Percentiles rank a stretch among this genome's conserved stretches.
Conservation (phyloP, 2,888 invertebrate genomes). For the Parascotia fuliginaria region DNA sequence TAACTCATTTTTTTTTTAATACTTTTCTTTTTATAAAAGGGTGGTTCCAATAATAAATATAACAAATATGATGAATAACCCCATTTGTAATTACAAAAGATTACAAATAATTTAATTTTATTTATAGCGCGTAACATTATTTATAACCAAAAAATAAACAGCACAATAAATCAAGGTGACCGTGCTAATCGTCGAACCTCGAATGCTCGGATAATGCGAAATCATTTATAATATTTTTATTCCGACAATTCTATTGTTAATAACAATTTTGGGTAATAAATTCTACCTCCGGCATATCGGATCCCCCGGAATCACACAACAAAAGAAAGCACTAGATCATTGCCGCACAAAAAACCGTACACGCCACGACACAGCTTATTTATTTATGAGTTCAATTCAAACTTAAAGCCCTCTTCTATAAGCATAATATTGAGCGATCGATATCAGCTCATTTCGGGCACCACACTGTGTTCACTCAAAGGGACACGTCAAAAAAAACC, state of each 20-base stretch:
- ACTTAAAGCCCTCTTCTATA: conserved; percentile 72
- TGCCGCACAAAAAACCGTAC: conserved; percentile 69
- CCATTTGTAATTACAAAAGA: conserved; percentile 19
- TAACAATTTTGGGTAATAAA: conserved; percentile 59
- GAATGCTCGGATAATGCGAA: conserved; percentile 46
- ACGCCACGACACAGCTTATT: conserved; percentile 81
- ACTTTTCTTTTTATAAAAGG: neutral
- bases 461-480: conserved; percentile 73
- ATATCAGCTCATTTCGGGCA: conserved; percentile 79
- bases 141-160: conserved; percentile 32
- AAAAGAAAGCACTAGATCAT: conserved; percentile 74
- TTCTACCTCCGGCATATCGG: conserved; percentile 60
- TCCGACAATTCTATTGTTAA: conserved; percentile 50
- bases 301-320: conserved; percentile 69
- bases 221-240: conserved; percentile 52
- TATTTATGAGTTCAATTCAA: conserved; percentile 82
- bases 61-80: conserved; percentile 14
- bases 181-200: conserved; percentile 53
- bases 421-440: conserved; percentile 80
- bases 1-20: no score
- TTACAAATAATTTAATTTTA: conserved; percentile 27
- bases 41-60: neutral
- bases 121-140: conserved; percentile 28
- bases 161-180: conserved; percentile 41
- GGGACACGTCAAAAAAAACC: conserved; percentile 75